Base-by-base conservation (phyloP, 2,113 vertebrate species). In the Takifugu bimaculatus region DNA sequence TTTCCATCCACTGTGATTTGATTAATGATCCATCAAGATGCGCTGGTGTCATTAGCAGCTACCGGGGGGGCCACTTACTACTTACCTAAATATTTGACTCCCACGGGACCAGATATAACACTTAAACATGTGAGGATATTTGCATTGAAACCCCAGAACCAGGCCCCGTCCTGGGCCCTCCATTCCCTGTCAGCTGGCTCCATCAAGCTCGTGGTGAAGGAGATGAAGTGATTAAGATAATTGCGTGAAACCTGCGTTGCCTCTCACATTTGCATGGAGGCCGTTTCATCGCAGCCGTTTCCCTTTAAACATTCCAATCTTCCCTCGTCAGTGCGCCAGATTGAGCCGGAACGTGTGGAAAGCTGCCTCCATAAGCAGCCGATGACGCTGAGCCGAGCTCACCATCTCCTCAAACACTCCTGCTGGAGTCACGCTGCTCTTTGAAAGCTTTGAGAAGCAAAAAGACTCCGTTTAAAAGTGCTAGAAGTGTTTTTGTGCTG, bases 181-280 rank as follows among this genome's bases (percentile, higher is more conserved):
- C 58, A 32, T 56, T 56, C 15, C 5, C 20, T 47, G 49, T 26
- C 15, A 26, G 70, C 70, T 64, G 69, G 65, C 77, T 49, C 54
- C 10, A 48, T 81, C 74, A 64, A 74, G 26, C 44, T 54, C 65
- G 51, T 54, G 78, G 73, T 81, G 80, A 82, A 87, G 86, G 58
- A 77, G 80, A 87, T 63, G 20, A 78, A 82, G 59, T 69, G 74
- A 90, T 88, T 82, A 85, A 63, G 54, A 26, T 85, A 88, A 86
- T 72, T 85, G 35, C 35, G 11, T 39, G 77, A 58, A 66, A 65
- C 63, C 81, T 82, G 84, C 73, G 75, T 79, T 77, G 76, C 68
- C 74, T 76, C 72, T 82, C 83, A 84, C 58, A 70, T 75, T 78
- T 74, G 60, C 64, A 61, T 84, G 50, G 50, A 59, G 20, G 42